A percentile compares a stretch with the other conserved stretches of the same genome.
These are phyloP conservation scores for Anarsia innoxiella DNA, from an alignment of 2,888 invertebrate genomes.

Conservation along the genomic window DNA sequence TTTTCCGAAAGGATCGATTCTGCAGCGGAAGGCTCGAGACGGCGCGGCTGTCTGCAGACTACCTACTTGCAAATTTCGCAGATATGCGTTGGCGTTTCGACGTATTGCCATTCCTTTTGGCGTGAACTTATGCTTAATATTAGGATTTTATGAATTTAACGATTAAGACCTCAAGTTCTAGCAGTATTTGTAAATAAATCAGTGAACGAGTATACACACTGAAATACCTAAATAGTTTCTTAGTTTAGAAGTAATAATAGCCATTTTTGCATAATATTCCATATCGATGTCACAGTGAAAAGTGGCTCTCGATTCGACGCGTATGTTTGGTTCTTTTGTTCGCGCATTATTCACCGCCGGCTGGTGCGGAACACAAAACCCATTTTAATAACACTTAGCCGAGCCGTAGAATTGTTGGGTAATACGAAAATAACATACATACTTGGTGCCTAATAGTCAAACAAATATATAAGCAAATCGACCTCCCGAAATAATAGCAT, in stretches of 20 bases:
- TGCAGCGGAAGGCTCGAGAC: conserved; percentile 26
- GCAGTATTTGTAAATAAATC: conserved; percentile 60
- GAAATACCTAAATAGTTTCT: conserved; percentile 18
- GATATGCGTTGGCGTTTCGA: conserved; percentile 41
- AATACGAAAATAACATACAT: conserved; percentile 21
- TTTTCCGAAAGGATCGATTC: conserved; percentile 50
- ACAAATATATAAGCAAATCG: neutral
- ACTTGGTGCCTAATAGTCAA: neutral
- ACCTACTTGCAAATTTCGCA: conserved; percentile 30
- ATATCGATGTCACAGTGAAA: conserved; percentile 49
- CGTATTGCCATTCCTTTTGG: conserved; percentile 30
- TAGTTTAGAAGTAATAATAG: conserved; percentile 27
- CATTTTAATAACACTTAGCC: conserved; percentile 40
- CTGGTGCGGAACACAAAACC: conserved; percentile 49
- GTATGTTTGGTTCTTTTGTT: conserved; percentile 67
- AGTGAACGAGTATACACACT: conserved; percentile 27
- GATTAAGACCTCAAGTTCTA: too few species aligned
- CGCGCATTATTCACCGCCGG: conserved; percentile 44
- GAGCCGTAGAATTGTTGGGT: conserved; percentile 23
- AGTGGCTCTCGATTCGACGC: conserved; percentile 54
- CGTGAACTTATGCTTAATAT: too few species aligned
- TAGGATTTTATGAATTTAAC: too few species aligned
- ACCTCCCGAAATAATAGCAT: too few species aligned
- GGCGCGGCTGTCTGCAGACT: conserved; percentile 20
- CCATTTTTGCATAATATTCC: conserved; percentile 27